A percentile compares a stretch with the other conserved stretches of the same genome.
Evolutionary conservation across 2,797 vertebrate genomes (phyloP).

Genomic region (Morelia viridis): DNA sequence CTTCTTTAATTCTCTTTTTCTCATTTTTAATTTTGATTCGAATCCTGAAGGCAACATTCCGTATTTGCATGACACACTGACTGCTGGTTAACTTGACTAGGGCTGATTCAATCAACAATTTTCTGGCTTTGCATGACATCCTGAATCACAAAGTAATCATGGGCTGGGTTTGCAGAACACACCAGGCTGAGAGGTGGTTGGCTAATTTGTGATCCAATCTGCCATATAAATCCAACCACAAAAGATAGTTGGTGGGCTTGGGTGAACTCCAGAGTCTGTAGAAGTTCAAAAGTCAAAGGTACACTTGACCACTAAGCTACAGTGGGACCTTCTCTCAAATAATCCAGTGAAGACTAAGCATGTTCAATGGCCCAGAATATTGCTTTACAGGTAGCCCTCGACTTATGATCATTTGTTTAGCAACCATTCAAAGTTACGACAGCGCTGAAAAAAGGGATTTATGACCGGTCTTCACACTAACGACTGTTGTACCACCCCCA

Average conservation of each 20-base stretch:
- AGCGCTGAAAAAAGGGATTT: no score
- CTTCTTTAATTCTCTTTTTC: not conserved
- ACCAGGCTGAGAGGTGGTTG: not conserved
- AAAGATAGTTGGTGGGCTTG: not conserved
- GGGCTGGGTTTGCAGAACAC: not conserved
- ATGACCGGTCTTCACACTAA: no score
- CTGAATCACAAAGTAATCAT: not conserved
- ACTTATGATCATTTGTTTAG: no score
- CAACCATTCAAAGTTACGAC: no score
- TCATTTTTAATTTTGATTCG: not conserved
- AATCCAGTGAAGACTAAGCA: not conserved
- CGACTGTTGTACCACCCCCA: no score
- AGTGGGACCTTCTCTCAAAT: not conserved
- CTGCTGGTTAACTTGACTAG: not conserved
- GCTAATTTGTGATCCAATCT: not conserved
- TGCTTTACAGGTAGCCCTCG: not conserved
- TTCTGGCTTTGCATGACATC: not conserved
- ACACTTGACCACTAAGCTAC: not conserved
- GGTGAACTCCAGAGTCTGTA: not conserved
- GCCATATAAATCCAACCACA: not conserved
- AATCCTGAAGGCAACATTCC: not conserved
- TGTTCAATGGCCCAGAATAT: not conserved
- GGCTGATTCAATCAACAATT: not conserved
- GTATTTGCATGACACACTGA: not conserved
- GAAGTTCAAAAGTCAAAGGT: not conserved